A percentile compares a stretch with the other conserved stretches of the same genome.
Conservation (phyloP, 2,888 invertebrate genomes). For the Cryptops parisi region DNA sequence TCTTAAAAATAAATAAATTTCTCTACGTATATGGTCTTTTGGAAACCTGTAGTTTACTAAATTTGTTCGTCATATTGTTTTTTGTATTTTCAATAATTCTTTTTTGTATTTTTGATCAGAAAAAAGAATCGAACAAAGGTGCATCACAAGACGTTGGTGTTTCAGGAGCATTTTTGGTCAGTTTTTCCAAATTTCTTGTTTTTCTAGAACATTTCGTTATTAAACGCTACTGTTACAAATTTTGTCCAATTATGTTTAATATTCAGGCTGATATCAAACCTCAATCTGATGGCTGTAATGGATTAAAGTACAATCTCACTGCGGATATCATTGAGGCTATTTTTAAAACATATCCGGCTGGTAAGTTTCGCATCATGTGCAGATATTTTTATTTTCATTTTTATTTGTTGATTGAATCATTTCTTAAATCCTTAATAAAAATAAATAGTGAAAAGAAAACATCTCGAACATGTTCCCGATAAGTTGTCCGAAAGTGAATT, state of each 20-base stretch:
- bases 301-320: constrained; percentile 91
- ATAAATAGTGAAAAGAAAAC: constrained; percentile 71
- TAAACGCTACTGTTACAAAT: too few species aligned
- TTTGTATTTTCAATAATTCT: too few species aligned
- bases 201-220: too few species aligned
- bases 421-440: background rate
- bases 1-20: too few species aligned
- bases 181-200: too few species aligned
- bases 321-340: constrained; percentile 95
- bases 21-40: too few species aligned
- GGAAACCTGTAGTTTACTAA: too few species aligned
- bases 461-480: constrained; percentile 86
- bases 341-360: constrained; percentile 96
- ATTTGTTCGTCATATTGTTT: too few species aligned
- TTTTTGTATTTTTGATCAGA: background rate
- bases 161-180: constrained; percentile 46
- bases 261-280: constrained; percentile 89
- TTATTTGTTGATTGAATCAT: background rate
- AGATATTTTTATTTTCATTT: background rate
- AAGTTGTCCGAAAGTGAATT: constrained; percentile 93
- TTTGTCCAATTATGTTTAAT: constrained; percentile 41
- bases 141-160: constrained; percentile 69
- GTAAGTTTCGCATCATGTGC: constrained; percentile 23
- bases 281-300: constrained; percentile 91
- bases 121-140: too few species aligned